Base-by-base conservation (phyloP, 2,797 vertebrate species). In the Lates japonicus region DNA sequence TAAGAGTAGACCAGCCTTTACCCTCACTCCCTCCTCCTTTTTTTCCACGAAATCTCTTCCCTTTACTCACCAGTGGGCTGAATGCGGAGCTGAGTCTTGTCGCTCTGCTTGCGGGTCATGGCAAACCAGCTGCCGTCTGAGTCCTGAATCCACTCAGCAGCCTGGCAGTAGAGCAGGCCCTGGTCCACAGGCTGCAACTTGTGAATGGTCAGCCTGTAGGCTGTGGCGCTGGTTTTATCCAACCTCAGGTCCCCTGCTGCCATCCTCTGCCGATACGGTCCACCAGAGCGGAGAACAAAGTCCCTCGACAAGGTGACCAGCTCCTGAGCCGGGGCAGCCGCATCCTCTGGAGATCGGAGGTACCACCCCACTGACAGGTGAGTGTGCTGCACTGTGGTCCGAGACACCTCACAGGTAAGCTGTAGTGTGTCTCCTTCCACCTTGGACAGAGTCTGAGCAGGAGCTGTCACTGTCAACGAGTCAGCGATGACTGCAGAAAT, bases 91-190 rank as follows among this genome's bases (percentile, higher is more conserved):
- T 96, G 87, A 1, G 97, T 94, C 14, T 97, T 97, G 79, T 98
- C 97, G 0, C 97, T 97, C 83, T 97, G 97, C 85, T 98, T 99
- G 82, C 95, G 96, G 19, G 97, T 99, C 97, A 99, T 97, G 81
- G 97, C 93, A 0, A 97, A 99, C 98, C 98, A 99, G 14, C 96
- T 96, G 63, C 92, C 94, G 6, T 99, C 97, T 0, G 97, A 90
- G 72, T 99, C 98, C 92, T 99, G 98, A 86, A 99, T 97, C 98
- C 98, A 99, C 91, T 99, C 97, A 0, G 97, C 95, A 0, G 97
- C 98, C 92, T 99, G 97, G 0, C 98, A 99, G 95, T 98, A 99
- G 55, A 98, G 96, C 88, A 97, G 95, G 39, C 98, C 98, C 87
- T 98, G 97, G 94, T 99, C 98, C 0, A 95, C 92, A 0, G 97